Conservation (phyloP, 2,113 vertebrate genomes). For the Campylomormyrus numenius region DNA sequence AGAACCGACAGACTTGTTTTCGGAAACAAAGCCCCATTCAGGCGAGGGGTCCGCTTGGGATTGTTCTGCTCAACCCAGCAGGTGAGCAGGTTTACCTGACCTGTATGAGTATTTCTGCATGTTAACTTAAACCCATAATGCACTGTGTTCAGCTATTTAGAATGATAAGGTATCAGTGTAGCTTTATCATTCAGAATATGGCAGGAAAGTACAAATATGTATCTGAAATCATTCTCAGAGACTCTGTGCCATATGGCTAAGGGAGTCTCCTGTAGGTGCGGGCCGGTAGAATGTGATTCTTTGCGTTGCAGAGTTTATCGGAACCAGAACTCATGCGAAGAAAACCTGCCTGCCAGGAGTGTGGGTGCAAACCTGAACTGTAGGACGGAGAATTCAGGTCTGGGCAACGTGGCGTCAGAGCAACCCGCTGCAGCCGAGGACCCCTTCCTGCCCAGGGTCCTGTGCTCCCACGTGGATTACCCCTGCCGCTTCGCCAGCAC, state of each 20-base stretch:
- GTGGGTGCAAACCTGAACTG: slow-evolving; percentile 25
- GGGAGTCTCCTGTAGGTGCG: background rate
- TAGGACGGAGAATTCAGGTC: slow-evolving; percentile 38
- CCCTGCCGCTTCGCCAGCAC: slow-evolving; percentile 76
- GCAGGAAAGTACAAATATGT: background rate
- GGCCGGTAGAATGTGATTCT: background rate
- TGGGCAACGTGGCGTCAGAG: slow-evolving; percentile 28
- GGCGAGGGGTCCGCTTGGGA: background rate
- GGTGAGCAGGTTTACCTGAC: slow-evolving; percentile 59
- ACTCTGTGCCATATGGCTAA: background rate
- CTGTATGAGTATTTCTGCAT: background rate
- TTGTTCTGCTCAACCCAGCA: slow-evolving; percentile 51
- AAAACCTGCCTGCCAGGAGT: slow-evolving; percentile 20
- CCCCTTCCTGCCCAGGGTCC: slow-evolving; percentile 41
- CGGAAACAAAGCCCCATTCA: background rate
- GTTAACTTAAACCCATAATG: background rate
- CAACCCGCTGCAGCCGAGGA: slow-evolving; percentile 35
- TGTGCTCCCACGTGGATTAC: slow-evolving; percentile 78
- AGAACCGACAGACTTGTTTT: slow-evolving; percentile 18
- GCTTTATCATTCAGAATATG: background rate
- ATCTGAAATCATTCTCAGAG: background rate
- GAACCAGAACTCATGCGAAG: background rate
- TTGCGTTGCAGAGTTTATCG: background rate
- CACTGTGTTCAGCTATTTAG: background rate
- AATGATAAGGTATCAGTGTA: background rate